phyloP scores from a whole-genome alignment of 2,113 vertebrate species.

The Mirza zaza region DNA sequence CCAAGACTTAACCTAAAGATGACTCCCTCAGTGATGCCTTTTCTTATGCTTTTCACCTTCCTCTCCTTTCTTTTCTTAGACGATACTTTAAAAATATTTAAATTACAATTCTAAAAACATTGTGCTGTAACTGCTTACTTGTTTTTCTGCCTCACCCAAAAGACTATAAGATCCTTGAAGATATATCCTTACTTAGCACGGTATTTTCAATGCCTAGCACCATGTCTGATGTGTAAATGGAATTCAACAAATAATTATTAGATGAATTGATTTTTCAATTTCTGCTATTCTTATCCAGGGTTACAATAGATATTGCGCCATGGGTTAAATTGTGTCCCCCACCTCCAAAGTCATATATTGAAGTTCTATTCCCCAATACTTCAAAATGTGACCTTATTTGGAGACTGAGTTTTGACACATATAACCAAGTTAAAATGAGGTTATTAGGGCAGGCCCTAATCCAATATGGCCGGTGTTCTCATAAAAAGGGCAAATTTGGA shows the following conservation, averaged over 20 bases:
- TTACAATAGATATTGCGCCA: not conserved
- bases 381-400: not conserved
- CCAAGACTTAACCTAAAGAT: not conserved
- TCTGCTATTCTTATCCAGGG: not conserved
- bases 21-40: not conserved
- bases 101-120: not conserved
- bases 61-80: not conserved
- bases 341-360: not conserved
- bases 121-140: not conserved
- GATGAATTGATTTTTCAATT: not conserved
- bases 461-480: not conserved
- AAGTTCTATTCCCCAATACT: not conserved
- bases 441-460: not conserved
- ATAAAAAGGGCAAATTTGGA: not conserved
- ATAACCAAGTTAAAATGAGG: not conserved
- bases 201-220: not conserved
- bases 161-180: not conserved
- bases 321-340: not conserved
- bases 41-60: not conserved
- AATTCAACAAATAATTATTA: constrained; percentile 4
- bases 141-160: not conserved
- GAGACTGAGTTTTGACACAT: not conserved
- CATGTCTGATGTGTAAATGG: not conserved
- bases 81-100: not conserved
- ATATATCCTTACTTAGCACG: not conserved